phyloP scores from a whole-genome alignment of 2,797 vertebrate species.

The Diceros bicornis region DNA sequence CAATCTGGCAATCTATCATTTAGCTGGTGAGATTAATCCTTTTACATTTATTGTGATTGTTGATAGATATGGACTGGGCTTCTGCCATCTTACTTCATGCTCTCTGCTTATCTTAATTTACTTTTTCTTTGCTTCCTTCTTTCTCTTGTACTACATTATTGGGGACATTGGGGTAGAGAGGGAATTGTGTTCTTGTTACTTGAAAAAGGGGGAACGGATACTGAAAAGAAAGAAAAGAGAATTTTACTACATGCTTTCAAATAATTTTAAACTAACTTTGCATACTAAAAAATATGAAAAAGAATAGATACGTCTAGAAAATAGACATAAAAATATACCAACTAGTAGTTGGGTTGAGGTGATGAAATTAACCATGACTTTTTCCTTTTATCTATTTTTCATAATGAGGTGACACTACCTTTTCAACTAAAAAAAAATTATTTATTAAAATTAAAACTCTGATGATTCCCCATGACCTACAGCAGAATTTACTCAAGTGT shows the following conservation, averaged over 20 bases:
- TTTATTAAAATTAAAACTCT: conserved; percentile 37
- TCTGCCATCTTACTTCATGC: neutral
- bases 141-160: neutral
- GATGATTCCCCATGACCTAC: neutral
- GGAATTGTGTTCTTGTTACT: neutral
- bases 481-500: neutral
- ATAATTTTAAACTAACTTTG: neutral
- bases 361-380: neutral
- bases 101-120: neutral
- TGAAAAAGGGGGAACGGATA: neutral
- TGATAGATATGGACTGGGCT: neutral
- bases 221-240: neutral
- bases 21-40: neutral
- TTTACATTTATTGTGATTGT: neutral
- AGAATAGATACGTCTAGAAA: neutral
- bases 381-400: conserved; percentile 15
- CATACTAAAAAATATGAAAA: neutral
- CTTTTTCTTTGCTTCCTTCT: neutral
- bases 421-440: conserved; percentile 24
- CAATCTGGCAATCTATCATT: neutral
- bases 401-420: neutral
- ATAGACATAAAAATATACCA: neutral
- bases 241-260: neutral
- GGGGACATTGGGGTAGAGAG: neutral
- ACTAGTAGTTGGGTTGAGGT: neutral